These are phyloP conservation scores for Papilio machaon DNA, from an alignment of 1,140 invertebrate genomes.

Conservation along the genomic window DNA sequence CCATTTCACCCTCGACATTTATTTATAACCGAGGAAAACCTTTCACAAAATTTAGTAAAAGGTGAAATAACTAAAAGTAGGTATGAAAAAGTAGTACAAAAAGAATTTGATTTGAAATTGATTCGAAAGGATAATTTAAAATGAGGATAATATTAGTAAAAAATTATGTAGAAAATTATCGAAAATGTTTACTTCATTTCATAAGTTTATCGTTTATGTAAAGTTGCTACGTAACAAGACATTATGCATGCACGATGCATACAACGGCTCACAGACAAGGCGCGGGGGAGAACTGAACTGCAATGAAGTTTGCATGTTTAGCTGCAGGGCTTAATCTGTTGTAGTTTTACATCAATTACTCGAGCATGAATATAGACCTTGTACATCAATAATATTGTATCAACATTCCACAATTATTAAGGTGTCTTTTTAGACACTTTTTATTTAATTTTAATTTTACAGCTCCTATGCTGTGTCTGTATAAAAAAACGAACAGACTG, in stretches of 20 bases:
- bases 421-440: no score
- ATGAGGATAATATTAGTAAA: not conserved
- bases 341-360: constrained; percentile 12
- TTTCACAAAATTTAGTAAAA: not conserved
- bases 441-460: no score
- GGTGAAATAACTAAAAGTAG: not conserved
- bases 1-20: not conserved
- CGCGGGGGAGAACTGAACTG: not conserved
- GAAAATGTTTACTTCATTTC: not conserved
- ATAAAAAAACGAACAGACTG: no score
- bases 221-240: not conserved
- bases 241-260: not conserved
- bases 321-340: not conserved
- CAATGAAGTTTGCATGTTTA: not conserved
- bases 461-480: no score
- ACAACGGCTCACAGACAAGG: not conserved
- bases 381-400: not conserved
- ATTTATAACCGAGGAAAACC: not conserved
- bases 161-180: not conserved
- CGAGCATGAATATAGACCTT: not conserved
- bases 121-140: not conserved
- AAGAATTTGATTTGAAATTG: not conserved
- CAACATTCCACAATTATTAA: not conserved
- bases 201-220: not conserved
- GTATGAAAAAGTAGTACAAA: not conserved